phyloP scores from a whole-genome alignment of 2,888 invertebrate species.

The Allophyes oxyacanthae region DNA sequence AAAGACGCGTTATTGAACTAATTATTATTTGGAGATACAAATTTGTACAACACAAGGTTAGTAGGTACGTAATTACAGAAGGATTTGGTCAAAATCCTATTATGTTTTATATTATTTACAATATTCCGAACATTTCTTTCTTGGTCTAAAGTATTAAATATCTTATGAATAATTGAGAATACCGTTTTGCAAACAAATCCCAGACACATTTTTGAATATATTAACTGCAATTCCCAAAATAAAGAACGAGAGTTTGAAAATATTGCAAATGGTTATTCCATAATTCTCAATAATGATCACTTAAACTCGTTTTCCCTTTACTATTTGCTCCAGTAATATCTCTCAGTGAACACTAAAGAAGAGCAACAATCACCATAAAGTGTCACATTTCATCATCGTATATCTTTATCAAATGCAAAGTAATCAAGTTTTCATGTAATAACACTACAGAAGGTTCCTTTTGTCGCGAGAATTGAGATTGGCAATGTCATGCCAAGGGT shows the following conservation, averaged over 20 bases:
- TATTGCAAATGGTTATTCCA: not conserved
- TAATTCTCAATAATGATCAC: constrained; percentile 18
- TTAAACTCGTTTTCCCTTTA: constrained; percentile 17
- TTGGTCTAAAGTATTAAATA: too few relatives aligned
- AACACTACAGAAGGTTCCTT: constrained; percentile 1
- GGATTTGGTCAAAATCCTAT: too few relatives aligned
- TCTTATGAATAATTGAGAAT: too few relatives aligned
- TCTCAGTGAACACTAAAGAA: constrained; percentile 11
- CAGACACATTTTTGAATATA: too few relatives aligned
- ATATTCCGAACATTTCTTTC: too few relatives aligned
- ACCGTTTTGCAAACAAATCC: too few relatives aligned
- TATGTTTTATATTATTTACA: too few relatives aligned
- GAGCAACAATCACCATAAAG: constrained; percentile 56
- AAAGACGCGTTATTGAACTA: constrained; percentile 19
- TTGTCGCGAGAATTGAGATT: constrained; percentile 34
- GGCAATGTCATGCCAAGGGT: constrained; percentile 38
- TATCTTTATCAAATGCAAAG: constrained; percentile 27
- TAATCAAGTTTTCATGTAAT: too few relatives aligned
- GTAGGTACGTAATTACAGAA: too few relatives aligned
- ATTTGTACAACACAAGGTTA: too few relatives aligned
- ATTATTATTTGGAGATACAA: not conserved
- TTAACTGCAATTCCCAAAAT: too few relatives aligned
- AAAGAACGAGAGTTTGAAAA: too few relatives aligned
- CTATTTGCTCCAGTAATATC: constrained; percentile 14
- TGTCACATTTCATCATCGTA: constrained; percentile 37